phyloP scores from a whole-genome alignment of 92 coral and sea anemone genomes.

The Parazoanthus darwini region DNA sequence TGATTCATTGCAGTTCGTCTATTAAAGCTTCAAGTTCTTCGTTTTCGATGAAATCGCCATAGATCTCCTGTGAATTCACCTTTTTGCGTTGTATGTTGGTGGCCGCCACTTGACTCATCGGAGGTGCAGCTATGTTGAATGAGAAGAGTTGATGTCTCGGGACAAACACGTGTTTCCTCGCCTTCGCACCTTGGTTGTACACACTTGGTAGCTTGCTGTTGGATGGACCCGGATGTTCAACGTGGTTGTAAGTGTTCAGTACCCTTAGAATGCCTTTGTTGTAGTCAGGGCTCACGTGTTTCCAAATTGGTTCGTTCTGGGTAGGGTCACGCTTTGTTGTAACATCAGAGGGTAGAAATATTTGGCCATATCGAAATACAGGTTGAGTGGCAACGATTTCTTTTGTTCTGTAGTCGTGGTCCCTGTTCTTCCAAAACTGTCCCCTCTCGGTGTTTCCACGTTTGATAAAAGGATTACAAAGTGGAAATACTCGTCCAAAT shows the following conservation, averaged over 20 bases:
- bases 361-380: background rate
- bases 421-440: background rate
- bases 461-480: background rate
- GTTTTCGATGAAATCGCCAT: background rate
- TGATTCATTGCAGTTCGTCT: background rate
- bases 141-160: background rate
- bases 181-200: background rate
- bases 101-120: background rate
- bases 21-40: conserved; percentile 17
- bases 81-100: background rate
- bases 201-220: background rate
- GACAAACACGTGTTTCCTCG: background rate
- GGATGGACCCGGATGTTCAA: background rate
- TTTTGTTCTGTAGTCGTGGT: background rate
- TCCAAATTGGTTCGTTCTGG: background rate
- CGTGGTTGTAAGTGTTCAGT: background rate
- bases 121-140: background rate
- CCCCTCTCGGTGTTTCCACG: background rate
- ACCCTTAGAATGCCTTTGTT: background rate
- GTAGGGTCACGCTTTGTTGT: background rate
- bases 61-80: background rate
- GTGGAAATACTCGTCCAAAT: background rate
- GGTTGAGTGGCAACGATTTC: background rate
- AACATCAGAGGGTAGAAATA: background rate
- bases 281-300: background rate